phyloP scores from a whole-genome alignment of 2,888 invertebrate species.

The Empis livida region DNA sequence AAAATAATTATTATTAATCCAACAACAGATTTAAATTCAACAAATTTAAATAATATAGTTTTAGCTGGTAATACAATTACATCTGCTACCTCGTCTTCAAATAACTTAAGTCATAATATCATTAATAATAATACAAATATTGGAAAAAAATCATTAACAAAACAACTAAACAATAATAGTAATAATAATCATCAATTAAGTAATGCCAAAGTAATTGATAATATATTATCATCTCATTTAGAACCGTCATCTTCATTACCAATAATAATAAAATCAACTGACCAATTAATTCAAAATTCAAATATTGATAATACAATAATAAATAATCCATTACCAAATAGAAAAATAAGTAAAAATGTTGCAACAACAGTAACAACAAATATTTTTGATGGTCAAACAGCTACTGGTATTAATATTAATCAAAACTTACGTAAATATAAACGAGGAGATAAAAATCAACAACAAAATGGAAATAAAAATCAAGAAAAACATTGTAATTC shows the following conservation, averaged over 20 bases:
- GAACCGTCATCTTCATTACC: background rate
- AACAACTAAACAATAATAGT: background rate
- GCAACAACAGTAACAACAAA: background rate
- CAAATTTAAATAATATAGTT: constrained; percentile 4
- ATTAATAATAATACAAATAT: constrained; percentile 1
- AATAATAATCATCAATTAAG: background rate
- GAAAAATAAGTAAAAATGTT: background rate
- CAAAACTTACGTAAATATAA: background rate
- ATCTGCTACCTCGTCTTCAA: constrained; percentile 6
- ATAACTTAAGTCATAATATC: constrained; percentile 4
- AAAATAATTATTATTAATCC: constrained; percentile 1
- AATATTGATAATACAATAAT: background rate
- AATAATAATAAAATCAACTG: background rate
- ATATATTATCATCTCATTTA: background rate
- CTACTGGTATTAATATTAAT: background rate
- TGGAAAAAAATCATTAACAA: background rate
- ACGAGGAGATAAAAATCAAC: background rate
- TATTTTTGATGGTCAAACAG: constrained; percentile 1
- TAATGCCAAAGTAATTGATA: constrained; percentile 8
- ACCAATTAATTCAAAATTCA: background rate
- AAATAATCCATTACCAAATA: background rate
- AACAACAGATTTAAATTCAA: background rate
- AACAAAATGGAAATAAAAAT: background rate
- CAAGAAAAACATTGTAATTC: background rate
- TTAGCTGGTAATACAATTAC: constrained; percentile 1